Conservation (phyloP, 2,888 invertebrate species). For the Ceriagrion tenellum region DNA sequence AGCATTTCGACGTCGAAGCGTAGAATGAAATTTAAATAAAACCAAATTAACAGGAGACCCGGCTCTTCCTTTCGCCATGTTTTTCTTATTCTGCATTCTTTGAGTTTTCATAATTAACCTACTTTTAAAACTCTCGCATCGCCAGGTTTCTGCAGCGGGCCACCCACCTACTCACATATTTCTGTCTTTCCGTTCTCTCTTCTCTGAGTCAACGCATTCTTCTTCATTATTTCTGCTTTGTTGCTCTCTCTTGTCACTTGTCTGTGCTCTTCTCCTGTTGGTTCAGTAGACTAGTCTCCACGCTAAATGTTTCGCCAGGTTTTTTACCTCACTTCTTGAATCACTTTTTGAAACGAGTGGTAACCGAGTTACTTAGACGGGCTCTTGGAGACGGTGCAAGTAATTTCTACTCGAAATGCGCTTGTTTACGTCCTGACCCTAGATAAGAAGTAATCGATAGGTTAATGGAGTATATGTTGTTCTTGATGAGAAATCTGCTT, state of each 20-base stretch:
- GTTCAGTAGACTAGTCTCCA: background rate
- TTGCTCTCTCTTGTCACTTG: background rate
- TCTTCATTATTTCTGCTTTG: background rate
- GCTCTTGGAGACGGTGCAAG: no score
- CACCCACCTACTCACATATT: background rate
- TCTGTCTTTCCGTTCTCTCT: background rate
- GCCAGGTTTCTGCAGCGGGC: conserved; percentile 28
- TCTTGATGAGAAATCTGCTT: no score
- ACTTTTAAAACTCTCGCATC: conserved; percentile 64
- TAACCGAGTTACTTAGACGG: background rate
- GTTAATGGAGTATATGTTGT: no score
- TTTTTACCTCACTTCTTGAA: background rate
- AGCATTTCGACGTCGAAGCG: conserved; percentile 67
- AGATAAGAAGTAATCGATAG: background rate
- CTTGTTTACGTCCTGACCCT: no score
- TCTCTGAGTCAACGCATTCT: background rate
- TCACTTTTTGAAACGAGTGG: background rate
- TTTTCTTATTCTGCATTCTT: conserved; percentile 62
- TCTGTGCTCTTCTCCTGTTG: background rate
- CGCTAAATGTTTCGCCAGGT: background rate
- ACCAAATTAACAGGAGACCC: conserved; percentile 60
- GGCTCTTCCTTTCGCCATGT: conserved; percentile 51
- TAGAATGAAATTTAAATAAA: conserved; percentile 67
- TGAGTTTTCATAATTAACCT: conserved; percentile 66
- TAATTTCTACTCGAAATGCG: background rate